These are phyloP conservation scores for Coleophora deauratella DNA, from an alignment of 2,888 invertebrate species.

Conservation along the genomic window DNA sequence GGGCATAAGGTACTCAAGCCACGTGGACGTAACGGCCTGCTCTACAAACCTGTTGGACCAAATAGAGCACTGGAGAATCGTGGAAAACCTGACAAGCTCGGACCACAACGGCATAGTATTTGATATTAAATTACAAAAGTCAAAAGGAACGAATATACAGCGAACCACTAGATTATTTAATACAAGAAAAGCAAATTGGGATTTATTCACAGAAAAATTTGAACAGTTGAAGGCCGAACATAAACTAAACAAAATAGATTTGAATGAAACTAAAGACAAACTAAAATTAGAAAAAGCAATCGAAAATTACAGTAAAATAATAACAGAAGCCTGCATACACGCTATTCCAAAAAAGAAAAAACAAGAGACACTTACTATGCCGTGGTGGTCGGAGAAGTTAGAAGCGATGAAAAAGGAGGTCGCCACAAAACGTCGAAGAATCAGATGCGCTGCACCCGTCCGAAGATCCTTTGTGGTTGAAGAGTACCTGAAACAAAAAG, in stretches of 20 bases:
- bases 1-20: conserved; percentile 8
- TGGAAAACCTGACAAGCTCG: background rate
- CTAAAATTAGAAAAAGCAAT: background rate
- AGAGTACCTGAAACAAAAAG: background rate
- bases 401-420: background rate
- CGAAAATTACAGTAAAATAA: background rate
- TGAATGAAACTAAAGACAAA: background rate
- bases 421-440: background rate
- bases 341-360: background rate
- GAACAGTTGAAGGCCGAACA: too few relatives aligned
- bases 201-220: background rate
- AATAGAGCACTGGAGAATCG: conserved; percentile 1
- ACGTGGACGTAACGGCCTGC: conserved; percentile 22
- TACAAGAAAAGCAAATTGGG: background rate
- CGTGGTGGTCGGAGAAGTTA: background rate
- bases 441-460: background rate
- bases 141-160: background rate
- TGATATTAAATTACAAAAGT: background rate
- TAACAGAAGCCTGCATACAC: background rate
- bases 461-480: conserved; percentile 6
- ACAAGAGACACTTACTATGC: background rate
- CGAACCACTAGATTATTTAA: background rate
- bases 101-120: background rate
- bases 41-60: conserved; percentile 6
- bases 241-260: background rate